phyloP scores from a whole-genome alignment of 53 echinoderm and acorn worm genomes.

The Apostichopus leukothele region DNA sequence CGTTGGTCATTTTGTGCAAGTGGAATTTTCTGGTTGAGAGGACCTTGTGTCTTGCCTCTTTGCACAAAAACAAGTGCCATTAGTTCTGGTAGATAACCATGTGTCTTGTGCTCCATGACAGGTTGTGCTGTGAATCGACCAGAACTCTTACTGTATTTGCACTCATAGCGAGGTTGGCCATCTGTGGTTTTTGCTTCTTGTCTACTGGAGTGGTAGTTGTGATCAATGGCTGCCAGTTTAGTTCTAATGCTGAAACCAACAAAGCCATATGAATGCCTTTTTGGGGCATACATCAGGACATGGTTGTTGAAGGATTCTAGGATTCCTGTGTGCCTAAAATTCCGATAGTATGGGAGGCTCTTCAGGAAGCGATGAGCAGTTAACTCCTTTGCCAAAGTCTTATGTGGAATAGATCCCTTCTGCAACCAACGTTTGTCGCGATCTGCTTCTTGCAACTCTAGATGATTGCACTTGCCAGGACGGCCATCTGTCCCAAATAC shows the following conservation, averaged over 20 bases:
- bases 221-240: slow-evolving; percentile 24
- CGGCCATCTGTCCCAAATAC: slow-evolving; percentile 24
- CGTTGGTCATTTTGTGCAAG: too few relatives aligned
- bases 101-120: slow-evolving; percentile 47
- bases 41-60: neutral
- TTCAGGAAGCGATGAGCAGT: neutral
- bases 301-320: slow-evolving; percentile 36
- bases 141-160: slow-evolving; percentile 37
- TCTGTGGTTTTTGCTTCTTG: neutral
- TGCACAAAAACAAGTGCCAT: slow-evolving; percentile 23
- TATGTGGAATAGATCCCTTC: neutral
- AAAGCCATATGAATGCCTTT: neutral
- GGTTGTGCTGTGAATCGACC: slow-evolving; percentile 15
- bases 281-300: slow-evolving; percentile 29
- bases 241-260: neutral
- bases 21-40: too few relatives aligned
- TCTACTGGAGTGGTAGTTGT: slow-evolving; percentile 22
- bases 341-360: neutral
- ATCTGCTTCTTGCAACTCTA: neutral
- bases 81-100: slow-evolving; percentile 35
- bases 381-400: neutral
- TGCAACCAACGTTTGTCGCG: slow-evolving; percentile 4
- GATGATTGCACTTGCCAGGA: slow-evolving; percentile 38
- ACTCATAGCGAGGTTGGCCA: neutral
- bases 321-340: slow-evolving; percentile 15